Conservation (phyloP, 1,140 invertebrate genomes). For the Zaprionus nigranus region DNA sequence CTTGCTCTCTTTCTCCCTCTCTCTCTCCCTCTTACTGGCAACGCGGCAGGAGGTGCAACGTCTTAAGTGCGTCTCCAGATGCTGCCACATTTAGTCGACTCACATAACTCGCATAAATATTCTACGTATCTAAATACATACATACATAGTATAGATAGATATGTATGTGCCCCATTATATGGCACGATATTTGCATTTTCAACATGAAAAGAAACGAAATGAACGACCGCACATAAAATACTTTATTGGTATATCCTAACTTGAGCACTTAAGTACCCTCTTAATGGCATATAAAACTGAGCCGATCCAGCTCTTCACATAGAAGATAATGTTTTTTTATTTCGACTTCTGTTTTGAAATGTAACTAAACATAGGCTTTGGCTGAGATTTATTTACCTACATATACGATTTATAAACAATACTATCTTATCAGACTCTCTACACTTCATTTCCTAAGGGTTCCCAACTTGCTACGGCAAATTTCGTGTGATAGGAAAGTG, state of each 20-base stretch:
- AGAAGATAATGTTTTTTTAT: background rate
- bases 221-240: conserved; percentile 3
- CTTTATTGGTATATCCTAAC: conserved; percentile 9
- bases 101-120: background rate
- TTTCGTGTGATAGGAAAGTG: too few species aligned
- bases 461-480: too few species aligned
- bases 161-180: background rate
- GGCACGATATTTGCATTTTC: conserved; percentile 12
- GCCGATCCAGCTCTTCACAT: background rate
- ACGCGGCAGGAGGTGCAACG: conserved; percentile 35
- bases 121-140: background rate
- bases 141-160: background rate
- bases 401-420: too few species aligned
- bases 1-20: conserved; percentile 1
- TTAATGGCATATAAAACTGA: background rate
- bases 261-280: conserved; percentile 5
- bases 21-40: background rate
- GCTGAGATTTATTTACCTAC: too few species aligned
- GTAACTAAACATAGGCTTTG: too few species aligned
- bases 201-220: conserved; percentile 5
- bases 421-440: too few species aligned
- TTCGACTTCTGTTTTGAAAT: background rate
- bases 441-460: too few species aligned
- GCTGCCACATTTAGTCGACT: conserved; percentile 22
- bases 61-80: conserved; percentile 21